These are phyloP conservation scores for Microctonus hyperodae DNA, from an alignment of 2,888 invertebrate genomes.

Conservation along the genomic window DNA sequence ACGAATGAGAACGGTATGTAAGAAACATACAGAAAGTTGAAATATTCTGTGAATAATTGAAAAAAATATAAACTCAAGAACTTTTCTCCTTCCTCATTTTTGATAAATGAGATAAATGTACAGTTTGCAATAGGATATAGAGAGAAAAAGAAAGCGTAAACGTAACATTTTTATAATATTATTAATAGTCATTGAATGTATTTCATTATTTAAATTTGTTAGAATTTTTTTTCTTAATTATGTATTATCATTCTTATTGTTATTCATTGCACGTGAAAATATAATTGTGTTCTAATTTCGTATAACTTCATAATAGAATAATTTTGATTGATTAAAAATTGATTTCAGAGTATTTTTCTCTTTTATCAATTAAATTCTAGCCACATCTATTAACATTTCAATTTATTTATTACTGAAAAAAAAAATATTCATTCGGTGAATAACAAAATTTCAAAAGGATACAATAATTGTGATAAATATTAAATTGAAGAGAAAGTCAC, in stretches of 20 bases:
- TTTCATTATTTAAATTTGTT: constrained; percentile 19
- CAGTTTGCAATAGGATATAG: background rate
- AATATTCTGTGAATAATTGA: constrained; percentile 8
- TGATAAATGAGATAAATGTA: constrained; percentile 12
- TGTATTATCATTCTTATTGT: constrained; percentile 15
- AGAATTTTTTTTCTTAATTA: constrained; percentile 20
- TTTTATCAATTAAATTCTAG: constrained; percentile 12
- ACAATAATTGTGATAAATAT: background rate
- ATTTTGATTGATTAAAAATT: constrained; percentile 17
- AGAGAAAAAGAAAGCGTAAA: background rate
- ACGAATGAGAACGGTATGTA: background rate
- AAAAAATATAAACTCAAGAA: constrained; percentile 2
- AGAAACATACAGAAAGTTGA: background rate
- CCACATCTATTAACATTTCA: background rate
- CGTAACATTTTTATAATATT: background rate
- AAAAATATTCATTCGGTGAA: constrained; percentile 6
- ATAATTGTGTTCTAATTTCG: constrained; percentile 28
- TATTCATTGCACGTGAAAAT: constrained; percentile 16
- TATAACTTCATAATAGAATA: constrained; percentile 6
- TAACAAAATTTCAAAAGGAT: background rate
- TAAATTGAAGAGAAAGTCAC: background rate
- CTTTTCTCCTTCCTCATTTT: constrained; percentile 21
- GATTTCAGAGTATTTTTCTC: constrained; percentile 7
- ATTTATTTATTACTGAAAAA: background rate
- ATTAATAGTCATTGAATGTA: background rate